These are phyloP conservation scores for Tragopan temminckii DNA, from an alignment of 2,797 vertebrate genomes.

Conservation along the genomic window DNA sequence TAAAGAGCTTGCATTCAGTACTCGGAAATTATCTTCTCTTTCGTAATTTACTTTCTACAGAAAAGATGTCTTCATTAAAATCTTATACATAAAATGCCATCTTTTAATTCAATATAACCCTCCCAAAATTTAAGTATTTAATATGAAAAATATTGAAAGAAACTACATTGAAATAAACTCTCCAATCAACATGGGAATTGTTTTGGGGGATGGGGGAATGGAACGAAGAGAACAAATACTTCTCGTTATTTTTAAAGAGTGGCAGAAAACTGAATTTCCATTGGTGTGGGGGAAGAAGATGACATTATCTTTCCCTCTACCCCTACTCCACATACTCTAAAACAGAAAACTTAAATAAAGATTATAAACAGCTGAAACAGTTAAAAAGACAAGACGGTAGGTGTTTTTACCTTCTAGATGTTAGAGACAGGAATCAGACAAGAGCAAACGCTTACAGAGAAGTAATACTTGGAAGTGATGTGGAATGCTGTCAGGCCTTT, in stretches of 20 bases:
- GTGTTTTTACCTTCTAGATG: not conserved
- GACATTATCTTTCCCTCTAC: not conserved
- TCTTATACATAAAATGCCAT: not conserved
- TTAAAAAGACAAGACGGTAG: not conserved
- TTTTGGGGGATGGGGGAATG: not conserved
- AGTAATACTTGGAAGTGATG: not conserved
- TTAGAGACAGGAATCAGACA: not conserved
- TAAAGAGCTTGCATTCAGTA: conserved; percentile 12
- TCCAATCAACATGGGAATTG: not conserved
- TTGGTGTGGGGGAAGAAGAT: not conserved
- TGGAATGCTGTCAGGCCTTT: not conserved
- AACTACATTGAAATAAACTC: not conserved
- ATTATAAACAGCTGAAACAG: not conserved
- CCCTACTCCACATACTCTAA: not conserved
- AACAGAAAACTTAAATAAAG: not conserved
- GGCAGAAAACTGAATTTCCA: not conserved
- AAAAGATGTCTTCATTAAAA: conserved; percentile 2
- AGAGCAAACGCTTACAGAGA: not conserved
- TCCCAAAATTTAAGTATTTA: not conserved
- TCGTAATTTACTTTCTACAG: not conserved
- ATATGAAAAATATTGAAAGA: not conserved
- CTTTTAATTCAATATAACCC: not conserved
- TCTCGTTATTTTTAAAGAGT: not conserved
- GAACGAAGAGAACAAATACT: not conserved
- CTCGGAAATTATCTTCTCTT: conserved; percentile 9